phyloP scores from a whole-genome alignment of 2,113 vertebrate species.

The Falcunculus frontatus region DNA sequence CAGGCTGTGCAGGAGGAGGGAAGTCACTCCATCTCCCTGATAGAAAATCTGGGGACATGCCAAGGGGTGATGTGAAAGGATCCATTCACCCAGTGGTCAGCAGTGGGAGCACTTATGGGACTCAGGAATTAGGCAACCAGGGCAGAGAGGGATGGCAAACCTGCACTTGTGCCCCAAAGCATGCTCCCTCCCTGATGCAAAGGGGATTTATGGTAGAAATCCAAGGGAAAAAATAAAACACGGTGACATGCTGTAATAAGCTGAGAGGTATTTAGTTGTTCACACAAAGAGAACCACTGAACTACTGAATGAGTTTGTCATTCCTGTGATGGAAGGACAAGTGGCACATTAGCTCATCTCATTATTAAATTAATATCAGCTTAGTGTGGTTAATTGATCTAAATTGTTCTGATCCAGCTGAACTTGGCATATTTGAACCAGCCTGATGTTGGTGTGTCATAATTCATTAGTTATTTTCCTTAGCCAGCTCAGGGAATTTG shows the following conservation, averaged over 20 bases:
- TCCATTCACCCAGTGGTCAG: neutral
- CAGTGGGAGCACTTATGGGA: neutral
- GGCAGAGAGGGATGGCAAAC: neutral
- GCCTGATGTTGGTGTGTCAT: neutral
- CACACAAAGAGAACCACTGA: neutral
- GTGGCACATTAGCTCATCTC: neutral
- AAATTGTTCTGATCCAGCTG: neutral
- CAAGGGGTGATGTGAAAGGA: neutral
- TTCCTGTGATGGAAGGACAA: neutral
- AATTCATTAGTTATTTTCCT: neutral
- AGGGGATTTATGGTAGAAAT: neutral
- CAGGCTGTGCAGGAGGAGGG: neutral
- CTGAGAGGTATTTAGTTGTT: neutral
- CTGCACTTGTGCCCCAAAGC: neutral
- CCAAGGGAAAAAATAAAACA: neutral
- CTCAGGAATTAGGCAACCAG: neutral
- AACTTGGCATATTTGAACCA: neutral
- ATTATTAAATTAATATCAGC: constrained; percentile 27
- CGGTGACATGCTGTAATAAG: fast-evolving
- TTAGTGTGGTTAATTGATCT: neutral
- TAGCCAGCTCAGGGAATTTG: neutral
- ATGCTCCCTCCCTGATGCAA: neutral
- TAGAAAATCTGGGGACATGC: neutral
- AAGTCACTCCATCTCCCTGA: neutral
- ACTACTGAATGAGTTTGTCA: neutral